Base-by-base conservation (phyloP, 2,888 invertebrate species). In the Aplocera efformata region DNA sequence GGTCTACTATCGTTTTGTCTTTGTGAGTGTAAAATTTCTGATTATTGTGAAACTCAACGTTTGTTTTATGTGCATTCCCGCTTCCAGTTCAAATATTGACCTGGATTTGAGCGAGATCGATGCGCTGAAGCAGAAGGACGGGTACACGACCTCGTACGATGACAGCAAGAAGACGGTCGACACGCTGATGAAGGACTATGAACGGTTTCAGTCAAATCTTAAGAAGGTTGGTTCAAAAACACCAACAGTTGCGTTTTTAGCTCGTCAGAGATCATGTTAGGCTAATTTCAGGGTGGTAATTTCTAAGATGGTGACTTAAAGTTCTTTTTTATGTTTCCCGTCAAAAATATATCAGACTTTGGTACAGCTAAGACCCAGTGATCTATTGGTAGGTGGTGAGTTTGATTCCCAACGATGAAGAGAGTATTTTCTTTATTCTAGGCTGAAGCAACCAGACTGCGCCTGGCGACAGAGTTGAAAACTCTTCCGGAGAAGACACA, bases 401-500 rank as follows among this genome's bases (percentile, higher is more conserved):
- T n/a, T n/a, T n/a, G n/a, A n/a, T n/a, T n/a, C n/a, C n/a, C n/a
- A n/a, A n/a, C n/a, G n/a, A n/a, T n/a, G n/a, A n/a, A n/a, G n/a
- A n/a, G n/a, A n/a, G n/a, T 9, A 26, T 8, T 9, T 10, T 25
- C 13, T 39, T 58, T 59, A 7, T 40, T 38, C 25, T 42, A 89
- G 89, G 83, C 77, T 1, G 84, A 88, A 62, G 63, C 75, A 1
- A 81, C 90, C 1, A 80, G 90, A 10, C 80, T 85, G 44, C 81
- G 89, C 1, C 67, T 91, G 1, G 84, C 79, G 3, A 72, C 78
- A 0, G 90, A 93, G 79, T 85, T 93, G 20, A 90, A 92, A 57
- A 91, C 92, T 30, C 72, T 94, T 43, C 93, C 94, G 36, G 90
- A 91, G 35, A 94, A 93, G 70, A 91, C 93, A 10, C 86, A 78